Base-by-base conservation (phyloP, 2,797 vertebrate genomes). In the Holocentrus rufus region DNA sequence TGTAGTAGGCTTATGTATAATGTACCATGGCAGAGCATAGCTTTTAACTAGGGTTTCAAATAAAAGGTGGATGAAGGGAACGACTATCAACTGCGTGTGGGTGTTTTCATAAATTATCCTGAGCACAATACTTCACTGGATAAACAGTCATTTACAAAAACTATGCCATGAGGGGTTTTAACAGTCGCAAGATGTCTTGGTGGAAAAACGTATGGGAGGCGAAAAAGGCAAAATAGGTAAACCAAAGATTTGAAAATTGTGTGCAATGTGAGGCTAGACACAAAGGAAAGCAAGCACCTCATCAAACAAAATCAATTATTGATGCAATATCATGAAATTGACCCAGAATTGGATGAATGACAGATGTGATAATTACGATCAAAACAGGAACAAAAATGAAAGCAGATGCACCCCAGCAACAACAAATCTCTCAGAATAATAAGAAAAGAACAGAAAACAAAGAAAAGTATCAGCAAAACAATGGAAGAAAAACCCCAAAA, bases 101-200 rank as follows among this genome's bases (percentile, higher is more conserved):
- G 92, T 93, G 94, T 92, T 91, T 89, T 90, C 87, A 91, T 92
- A 90, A 93, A 94, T 93, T 90, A 94, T 84, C 86, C 77, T 82
- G 81, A 79, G 73, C 88, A 90, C 86, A 91, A 91, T 90, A 85
- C 70, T 89, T 89, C 77, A 85, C 50, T 55, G 89, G 89, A 93
- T 94, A 85, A 89, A 91, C 85, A 91, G 87, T 91, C 83, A 92
- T 93, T 92, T 93, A 88, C 81, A 81, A 81, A 76, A 91, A 90
- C 89, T 86, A 89, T 67, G 85, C 87, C 89, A 87, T 59, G 67
- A 90, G 81, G 82, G 87, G 89, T 92, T 90, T 86, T 58, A 85
- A 90, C 68, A 76, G 69, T 73, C 81, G 74, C 85, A 81, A 49
- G 83, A 80, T 83, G 88, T 82, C 83, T 81, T 49, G 36, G 55